These are phyloP conservation scores for Caenorhabditis plicata DNA, from an alignment of 2,888 invertebrate species.

Conservation along the genomic window DNA sequence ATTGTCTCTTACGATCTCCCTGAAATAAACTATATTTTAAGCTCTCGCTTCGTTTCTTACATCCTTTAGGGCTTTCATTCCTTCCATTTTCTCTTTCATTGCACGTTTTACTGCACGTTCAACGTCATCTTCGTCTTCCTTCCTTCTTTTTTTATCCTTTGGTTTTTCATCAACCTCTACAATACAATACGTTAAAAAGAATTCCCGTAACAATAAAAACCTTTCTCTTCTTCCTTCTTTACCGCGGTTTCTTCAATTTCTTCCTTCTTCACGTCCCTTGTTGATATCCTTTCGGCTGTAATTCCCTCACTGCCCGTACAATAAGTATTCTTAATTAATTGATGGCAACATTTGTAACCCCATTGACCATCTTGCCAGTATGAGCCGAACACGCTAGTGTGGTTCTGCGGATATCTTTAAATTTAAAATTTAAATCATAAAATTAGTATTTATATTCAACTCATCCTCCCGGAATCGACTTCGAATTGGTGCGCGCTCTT, in stretches of 20 bases:
- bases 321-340: conserved; percentile 81
- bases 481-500: conserved; percentile 82
- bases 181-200: no score
- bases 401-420: conserved; percentile 76
- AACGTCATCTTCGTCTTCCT: conserved; percentile 42
- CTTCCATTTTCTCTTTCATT: conserved; percentile 58
- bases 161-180: conserved; percentile 26
- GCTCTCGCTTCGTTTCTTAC: conserved; percentile 12
- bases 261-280: conserved; percentile 19
- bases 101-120: conserved; percentile 47
- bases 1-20: conserved; percentile 85
- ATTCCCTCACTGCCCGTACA: conserved; percentile 77
- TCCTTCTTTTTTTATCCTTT: conserved; percentile 22
- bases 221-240: conserved; percentile 9
- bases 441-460: conserved; percentile 67
- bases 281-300: conserved; percentile 14
- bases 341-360: conserved; percentile 95
- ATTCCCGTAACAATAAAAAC: no score
- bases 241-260: conserved; percentile 19
- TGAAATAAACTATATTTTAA: conserved; percentile 18
- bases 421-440: background rate
- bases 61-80: conserved; percentile 60
- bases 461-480: conserved; percentile 92
- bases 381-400: conserved; percentile 92
- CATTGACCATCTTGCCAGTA: conserved; percentile 88